A percentile compares a stretch with the other conserved stretches of the same genome.
Conservation (phyloP, 2,888 invertebrate genomes). For the Pachycephus smyrnensis region DNA sequence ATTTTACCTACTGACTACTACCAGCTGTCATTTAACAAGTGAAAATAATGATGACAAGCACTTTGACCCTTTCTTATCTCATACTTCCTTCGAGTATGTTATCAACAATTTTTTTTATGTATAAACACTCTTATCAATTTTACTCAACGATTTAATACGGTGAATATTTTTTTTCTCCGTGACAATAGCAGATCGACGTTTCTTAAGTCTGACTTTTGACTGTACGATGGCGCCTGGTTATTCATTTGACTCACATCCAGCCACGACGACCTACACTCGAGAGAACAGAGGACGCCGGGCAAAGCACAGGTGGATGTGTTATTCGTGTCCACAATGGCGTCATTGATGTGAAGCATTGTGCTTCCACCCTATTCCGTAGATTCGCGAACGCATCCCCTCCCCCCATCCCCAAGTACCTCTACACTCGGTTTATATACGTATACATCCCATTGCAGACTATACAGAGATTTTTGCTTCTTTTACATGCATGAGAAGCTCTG, state of each 20-base stretch:
- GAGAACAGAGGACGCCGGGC: slow-evolving; percentile 39
- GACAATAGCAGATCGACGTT: background rate
- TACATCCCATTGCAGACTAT: background rate
- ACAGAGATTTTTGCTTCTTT: background rate
- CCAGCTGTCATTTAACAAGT: background rate
- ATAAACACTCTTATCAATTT: no score
- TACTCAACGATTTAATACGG: no score
- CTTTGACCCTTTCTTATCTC: no score
- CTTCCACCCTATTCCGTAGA: slow-evolving; percentile 52
- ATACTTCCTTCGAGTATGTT: no score
- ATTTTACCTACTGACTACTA: background rate
- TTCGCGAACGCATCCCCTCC: slow-evolving; percentile 52
- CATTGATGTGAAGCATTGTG: slow-evolving; percentile 59
- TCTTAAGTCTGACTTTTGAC: background rate
- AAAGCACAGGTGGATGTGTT: slow-evolving; percentile 58
- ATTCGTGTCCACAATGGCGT: slow-evolving; percentile 62
- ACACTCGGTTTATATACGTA: background rate
- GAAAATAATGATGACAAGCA: no score
- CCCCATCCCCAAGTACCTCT: slow-evolving; percentile 34
- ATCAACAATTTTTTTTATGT: no score
- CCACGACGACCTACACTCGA: slow-evolving; percentile 46
- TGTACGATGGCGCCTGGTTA: slow-evolving; percentile 25
- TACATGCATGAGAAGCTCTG: slow-evolving; percentile 27
- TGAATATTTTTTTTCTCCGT: background rate
- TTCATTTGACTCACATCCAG: slow-evolving; percentile 53